phyloP scores from a whole-genome alignment of 2,113 vertebrate genomes.

The Cheirogaleus medius region DNA sequence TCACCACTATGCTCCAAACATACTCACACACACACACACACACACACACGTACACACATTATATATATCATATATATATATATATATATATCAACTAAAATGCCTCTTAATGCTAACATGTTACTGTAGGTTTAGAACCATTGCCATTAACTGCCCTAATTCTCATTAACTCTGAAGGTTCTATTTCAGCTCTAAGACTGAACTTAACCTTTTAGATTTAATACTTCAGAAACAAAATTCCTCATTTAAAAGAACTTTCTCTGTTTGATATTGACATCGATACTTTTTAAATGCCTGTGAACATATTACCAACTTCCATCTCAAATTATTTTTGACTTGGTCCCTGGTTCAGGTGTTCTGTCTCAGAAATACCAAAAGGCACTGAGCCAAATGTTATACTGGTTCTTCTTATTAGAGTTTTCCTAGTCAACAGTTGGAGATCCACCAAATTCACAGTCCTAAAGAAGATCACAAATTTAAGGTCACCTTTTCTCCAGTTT shows the following conservation, averaged over 20 bases:
- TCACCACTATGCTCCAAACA: neutral
- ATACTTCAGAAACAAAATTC: conserved; percentile 29
- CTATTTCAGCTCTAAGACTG: neutral
- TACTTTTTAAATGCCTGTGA: neutral
- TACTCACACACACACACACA: neutral
- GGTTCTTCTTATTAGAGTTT: neutral
- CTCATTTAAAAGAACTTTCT: conserved; percentile 21
- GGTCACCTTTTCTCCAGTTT: neutral
- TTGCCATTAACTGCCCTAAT: neutral
- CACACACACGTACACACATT: neutral
- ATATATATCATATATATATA: neutral
- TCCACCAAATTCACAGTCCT: neutral
- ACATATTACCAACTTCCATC: neutral
- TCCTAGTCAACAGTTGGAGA: neutral
- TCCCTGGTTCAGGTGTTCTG: neutral
- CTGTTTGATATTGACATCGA: neutral
- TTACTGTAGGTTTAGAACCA: neutral
- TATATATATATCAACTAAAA: neutral
- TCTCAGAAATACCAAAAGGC: neutral
- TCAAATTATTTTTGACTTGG: neutral
- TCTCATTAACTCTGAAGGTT: neutral
- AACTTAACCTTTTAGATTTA: neutral
- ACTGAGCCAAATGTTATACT: neutral
- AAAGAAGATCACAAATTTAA: neutral
- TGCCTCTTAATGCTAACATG: neutral